A percentile compares a stretch with the other conserved stretches of the same genome.
phyloP scores from a whole-genome alignment of 2,888 invertebrate species.

The Pyrgus malvae region DNA sequence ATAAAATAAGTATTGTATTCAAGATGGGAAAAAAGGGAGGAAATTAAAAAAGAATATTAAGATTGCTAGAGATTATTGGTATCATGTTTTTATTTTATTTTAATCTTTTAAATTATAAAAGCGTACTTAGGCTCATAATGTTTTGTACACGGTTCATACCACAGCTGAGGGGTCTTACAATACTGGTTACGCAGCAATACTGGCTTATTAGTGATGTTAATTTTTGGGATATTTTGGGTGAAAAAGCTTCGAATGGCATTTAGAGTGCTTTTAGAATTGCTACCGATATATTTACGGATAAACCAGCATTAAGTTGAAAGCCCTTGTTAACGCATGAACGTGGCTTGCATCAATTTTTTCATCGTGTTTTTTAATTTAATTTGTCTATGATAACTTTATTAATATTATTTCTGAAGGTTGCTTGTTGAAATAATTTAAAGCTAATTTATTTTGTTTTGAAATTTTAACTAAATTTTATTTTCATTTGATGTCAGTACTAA shows the following conservation, averaged over 20 bases:
- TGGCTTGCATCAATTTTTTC: constrained; percentile 11
- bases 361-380: background rate
- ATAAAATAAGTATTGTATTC: too few relatives aligned
- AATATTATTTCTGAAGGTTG: background rate
- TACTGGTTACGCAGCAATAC: constrained; percentile 48
- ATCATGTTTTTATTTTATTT: too few relatives aligned
- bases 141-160: too few relatives aligned
- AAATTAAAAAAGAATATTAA: too few relatives aligned
- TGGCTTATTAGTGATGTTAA: constrained; percentile 72
- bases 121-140: too few relatives aligned
- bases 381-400: background rate
- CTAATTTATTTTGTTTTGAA: too few relatives aligned
- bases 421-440: too few relatives aligned
- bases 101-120: background rate
- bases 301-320: constrained; percentile 51
- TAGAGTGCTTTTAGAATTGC: constrained; percentile 69
- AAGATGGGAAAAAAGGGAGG: too few relatives aligned
- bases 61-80: too few relatives aligned
- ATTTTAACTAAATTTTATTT: too few relatives aligned
- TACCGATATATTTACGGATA: constrained; percentile 75
- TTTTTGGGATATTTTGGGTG: constrained; percentile 63
- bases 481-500: too few relatives aligned
- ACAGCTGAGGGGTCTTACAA: constrained; percentile 36
- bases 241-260: constrained; percentile 64
- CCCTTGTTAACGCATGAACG: constrained; percentile 12